Evolutionary conservation across 1,140 invertebrate genomes (phyloP), one percentile per base, ranked within the genome.

Genomic region (Monomorium pharaonis): DNA sequence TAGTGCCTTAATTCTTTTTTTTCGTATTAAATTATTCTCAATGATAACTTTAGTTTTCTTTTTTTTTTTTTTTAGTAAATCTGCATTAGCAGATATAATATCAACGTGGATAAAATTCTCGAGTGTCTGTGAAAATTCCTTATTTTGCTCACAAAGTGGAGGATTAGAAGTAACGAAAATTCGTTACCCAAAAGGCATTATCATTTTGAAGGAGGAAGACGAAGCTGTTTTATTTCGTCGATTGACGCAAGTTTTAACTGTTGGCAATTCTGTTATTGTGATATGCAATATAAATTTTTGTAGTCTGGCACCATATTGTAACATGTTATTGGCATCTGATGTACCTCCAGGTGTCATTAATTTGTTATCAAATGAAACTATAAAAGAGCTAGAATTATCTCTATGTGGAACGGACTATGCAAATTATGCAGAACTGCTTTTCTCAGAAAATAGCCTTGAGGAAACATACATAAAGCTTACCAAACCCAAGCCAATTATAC

Each of bases 321-420:
- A 80, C 1, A 56, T 70, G 33, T 44, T 70, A 54, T 81, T 47
- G 24, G 12, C 5, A 33, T 54, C 63, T 27, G 5, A 44, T 1
- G 42, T 81, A 16, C 63, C 77, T 12, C 33, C 63, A 70, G 75
- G 58, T 44, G 58, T 77, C 65, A 44, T 80, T 42, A 80, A 80
- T 54, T 70, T 80, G 7, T 80, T 80, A n/a, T 80, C 63, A 2
- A 42, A 4, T 56, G 10, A 51, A 27, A 21, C 54, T 16, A 2
- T 44, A 16, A 6, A 65, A 0, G 3, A 42, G 2, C 27, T 65
- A 24, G 42, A 49, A 21, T 2, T 16, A 21, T 12, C n/a, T 42
- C 33, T 77, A 10, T 77, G 56, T 4, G 18, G 3, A 30, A 77
- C 0, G n/a, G 3, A 9, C 3, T 77, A 77, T 21, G 75, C 7